Percentiles rank a stretch among this genome's conserved stretches.
Conservation (phyloP, 2,113 vertebrate species). For the Petromus typicus region DNA sequence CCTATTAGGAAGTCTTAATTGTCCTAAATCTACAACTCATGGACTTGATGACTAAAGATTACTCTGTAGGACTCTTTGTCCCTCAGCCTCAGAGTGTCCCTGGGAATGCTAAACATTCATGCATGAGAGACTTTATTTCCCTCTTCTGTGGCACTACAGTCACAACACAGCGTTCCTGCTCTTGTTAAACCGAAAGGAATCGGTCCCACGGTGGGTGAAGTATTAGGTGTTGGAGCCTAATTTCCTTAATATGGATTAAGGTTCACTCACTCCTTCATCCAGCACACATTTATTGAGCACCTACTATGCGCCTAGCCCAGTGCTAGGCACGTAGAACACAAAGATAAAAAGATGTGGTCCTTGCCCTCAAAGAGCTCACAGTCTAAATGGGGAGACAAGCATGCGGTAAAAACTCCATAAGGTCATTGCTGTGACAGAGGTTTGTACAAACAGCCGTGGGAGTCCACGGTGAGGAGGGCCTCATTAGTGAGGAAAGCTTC, state of each 20-base stretch:
- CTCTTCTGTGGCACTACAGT: not conserved
- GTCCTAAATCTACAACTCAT: not conserved
- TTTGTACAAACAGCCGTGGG: conserved; percentile 1
- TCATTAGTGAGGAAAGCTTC: not conserved
- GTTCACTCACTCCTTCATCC: conserved; percentile 28
- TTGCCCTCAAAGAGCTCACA: conserved; percentile 47
- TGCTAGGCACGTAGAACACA: not conserved
- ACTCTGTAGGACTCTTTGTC: not conserved
- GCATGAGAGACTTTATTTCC: not conserved
- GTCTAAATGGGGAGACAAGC: conserved; percentile 36
- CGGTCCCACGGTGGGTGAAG: not conserved
- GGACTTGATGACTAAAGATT: not conserved
- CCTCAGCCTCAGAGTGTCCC: not conserved
- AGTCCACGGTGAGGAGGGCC: not conserved
- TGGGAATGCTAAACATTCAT: not conserved
- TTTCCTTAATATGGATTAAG: not conserved
- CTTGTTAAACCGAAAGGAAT: not conserved
- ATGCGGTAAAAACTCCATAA: not conserved
- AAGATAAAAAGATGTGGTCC: conserved; percentile 6
- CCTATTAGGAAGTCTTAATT: not conserved
- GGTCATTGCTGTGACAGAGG: not conserved
- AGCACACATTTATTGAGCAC: conserved; percentile 65
- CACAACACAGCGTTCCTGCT: not conserved
- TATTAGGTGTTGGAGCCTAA: not conserved
- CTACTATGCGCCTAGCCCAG: conserved; percentile 35